phyloP scores from a whole-genome alignment of 2,888 invertebrate species.

The Cacoxenus indagator region DNA sequence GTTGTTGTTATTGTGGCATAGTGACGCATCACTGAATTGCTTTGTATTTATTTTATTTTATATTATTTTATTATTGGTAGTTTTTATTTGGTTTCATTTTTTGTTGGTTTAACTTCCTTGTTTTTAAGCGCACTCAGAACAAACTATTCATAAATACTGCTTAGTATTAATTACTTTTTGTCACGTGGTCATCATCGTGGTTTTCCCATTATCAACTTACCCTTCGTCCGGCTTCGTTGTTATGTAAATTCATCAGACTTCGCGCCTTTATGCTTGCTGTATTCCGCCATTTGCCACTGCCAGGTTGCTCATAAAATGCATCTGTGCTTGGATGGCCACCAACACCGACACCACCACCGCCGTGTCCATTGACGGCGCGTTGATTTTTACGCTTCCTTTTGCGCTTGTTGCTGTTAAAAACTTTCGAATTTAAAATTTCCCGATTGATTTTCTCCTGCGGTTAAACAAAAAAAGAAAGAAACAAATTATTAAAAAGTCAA shows the following conservation, averaged over 20 bases:
- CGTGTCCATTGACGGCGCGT: constrained; percentile 61
- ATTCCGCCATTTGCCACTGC: constrained; percentile 54
- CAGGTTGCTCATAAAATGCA: constrained; percentile 10
- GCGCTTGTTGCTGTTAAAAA: constrained; percentile 62
- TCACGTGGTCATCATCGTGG: neutral
- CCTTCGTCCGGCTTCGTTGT: constrained; percentile 97
- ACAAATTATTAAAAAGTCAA: constrained; percentile 18
- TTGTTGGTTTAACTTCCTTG: neutral
- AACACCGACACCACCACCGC: constrained; percentile 32
- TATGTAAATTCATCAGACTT: constrained; percentile 96
- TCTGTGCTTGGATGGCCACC: constrained; percentile 1
- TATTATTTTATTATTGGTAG: neutral
- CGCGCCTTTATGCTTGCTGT: constrained; percentile 74
- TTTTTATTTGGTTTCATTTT: neutral
- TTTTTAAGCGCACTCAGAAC: neutral
- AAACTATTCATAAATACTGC: neutral
- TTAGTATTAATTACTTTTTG: neutral
- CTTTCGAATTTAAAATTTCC: constrained; percentile 70
- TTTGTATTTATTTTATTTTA: neutral
- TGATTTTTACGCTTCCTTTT: constrained; percentile 67
- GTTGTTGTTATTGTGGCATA: constrained; percentile 4
- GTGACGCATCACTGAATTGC: constrained; percentile 10
- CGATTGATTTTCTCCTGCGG: constrained; percentile 70
- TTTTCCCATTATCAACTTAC: constrained; percentile 73
- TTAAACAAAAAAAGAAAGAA: constrained; percentile 4